Evolutionary conservation across 2,888 invertebrate genomes (phyloP), one percentile per base, ranked within the genome.

Genomic region (Zaprionus bogoriensis): DNA sequence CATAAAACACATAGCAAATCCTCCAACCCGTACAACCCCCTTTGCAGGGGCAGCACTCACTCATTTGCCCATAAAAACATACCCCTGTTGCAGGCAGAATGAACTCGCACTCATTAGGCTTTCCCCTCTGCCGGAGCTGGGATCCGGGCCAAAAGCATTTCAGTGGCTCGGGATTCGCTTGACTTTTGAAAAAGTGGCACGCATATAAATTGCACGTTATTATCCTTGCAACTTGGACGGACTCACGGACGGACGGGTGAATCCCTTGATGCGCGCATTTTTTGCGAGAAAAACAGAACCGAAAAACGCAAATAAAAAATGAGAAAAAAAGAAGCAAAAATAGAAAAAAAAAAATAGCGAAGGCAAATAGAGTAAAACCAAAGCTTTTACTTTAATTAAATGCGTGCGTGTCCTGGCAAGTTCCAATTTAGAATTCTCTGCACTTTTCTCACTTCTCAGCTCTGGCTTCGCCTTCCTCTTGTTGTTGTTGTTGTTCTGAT

Each of bases 331-430:
- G 4, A 28, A 46, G 30, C 46, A 55, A 46, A 36, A 45, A 20
- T 5, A 28, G 48, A 70, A 53, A 66, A 59, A 48, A 36, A 25
- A 17, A 9, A 25, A 22, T 12, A 47, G 32, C 50, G 61, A 60
- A 60, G 57, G 38, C n/a, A 52, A 54, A 54, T 30, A 19, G 42
- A 38, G 53, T 30, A 57, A 60, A 81, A 65, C 53, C 81, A 71
- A 81, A 68, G 80, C 80, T 80, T 84, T 80, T 80, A 80, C 84
- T 80, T 84, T 80, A 84, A 80, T 80, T 80, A 80, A 80, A 84
- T 80, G 84, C 81, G 80, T 81, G 80, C 80, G 80, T 80, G 84
- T 61, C 72, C 52, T 44, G 50, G 74, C 52, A 72, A 79, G 62
- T 74, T 45, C 58, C 74, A 82, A 74, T 79, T 82, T 77, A 77